Evolutionary conservation across 2,113 vertebrate genomes (phyloP).

Genomic region (Microcebus ravelobensis): DNA sequence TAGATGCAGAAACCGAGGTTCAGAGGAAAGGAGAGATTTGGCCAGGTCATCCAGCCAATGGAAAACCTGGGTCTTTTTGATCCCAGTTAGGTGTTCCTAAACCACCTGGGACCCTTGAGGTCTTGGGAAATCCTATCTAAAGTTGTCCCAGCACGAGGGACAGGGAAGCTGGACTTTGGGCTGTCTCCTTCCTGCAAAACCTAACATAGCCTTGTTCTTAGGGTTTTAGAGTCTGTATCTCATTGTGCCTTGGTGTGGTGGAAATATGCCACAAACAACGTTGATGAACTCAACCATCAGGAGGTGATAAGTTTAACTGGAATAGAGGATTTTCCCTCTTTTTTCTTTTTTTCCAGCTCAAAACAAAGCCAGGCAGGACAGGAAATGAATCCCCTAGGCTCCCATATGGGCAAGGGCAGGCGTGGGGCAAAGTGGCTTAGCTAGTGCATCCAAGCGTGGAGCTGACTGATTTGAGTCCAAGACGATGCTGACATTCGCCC

Average conservation of each 20-base stretch:
- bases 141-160: neutral
- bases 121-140: neutral
- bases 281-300: slow-evolving; percentile 70
- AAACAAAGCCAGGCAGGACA: slow-evolving; percentile 73
- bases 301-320: slow-evolving; percentile 72
- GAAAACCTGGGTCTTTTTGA: neutral
- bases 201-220: too few species aligned
- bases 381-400: slow-evolving; percentile 84
- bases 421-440: slow-evolving; percentile 79
- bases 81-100: neutral
- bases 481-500: slow-evolving; percentile 78
- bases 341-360: slow-evolving; percentile 73
- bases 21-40: neutral
- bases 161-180: neutral
- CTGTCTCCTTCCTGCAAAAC: neutral
- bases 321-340: neutral
- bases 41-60: neutral
- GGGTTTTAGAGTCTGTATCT: neutral
- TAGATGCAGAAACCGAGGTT: neutral
- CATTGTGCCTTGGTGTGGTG: neutral
- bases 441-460: slow-evolving; percentile 79
- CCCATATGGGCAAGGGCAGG: slow-evolving; percentile 80
- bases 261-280: slow-evolving; percentile 52
- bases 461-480: slow-evolving; percentile 85
- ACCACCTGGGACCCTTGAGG: neutral